Evolutionary conservation across 2,888 invertebrate genomes (phyloP), one percentile per base, ranked within the genome.

Genomic region (Polymixis flavicincta): DNA sequence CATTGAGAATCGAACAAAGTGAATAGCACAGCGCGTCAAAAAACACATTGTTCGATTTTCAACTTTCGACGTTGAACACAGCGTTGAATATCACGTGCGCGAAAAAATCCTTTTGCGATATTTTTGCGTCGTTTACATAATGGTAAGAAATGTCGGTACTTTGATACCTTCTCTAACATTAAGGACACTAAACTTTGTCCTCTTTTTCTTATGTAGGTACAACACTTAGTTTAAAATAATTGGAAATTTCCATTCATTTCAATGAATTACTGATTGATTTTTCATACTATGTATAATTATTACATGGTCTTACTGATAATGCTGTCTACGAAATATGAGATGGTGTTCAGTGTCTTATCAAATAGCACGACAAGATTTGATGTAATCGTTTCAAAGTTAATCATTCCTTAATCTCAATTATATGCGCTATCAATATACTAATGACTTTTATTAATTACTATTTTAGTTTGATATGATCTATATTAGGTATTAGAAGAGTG

Each of bases 401-500:
- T 65, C 11, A 14, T 13, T n/a, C 6, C 13, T 1, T 78, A n/a
- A 74, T 67, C 48, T 37, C 17, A 42, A 71, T 22, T 42, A 52
- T 0, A 17, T n/a, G 3, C 42, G 74, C 32, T 52, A 45, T 68
- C 28, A 68, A 57, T 68, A 5, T 42, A 32, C 17, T 52, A 50
- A 50, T 48, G 0, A 28, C 4, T 63, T 50, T 19, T 1, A 22
- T 37, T 65, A 48, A 32, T 73, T 11, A 5, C 1, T 28, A 57
- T 32, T 42, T 48, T 25, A 25, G n/a, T 28, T 77, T 13, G 48
- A 55, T 50, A n/a, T 55, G 28, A 78, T 68, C n/a, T 50, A 1
- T 54, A 76, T 74, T 28, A 37, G 25, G 25, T 74, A 50, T 74
- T 57, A 72, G 14, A 19, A 45, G 14, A 73, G 5, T 54, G 37